These are phyloP conservation scores for Pterocles burchelli DNA, from an alignment of 2,113 vertebrate species.

Conservation along the genomic window DNA sequence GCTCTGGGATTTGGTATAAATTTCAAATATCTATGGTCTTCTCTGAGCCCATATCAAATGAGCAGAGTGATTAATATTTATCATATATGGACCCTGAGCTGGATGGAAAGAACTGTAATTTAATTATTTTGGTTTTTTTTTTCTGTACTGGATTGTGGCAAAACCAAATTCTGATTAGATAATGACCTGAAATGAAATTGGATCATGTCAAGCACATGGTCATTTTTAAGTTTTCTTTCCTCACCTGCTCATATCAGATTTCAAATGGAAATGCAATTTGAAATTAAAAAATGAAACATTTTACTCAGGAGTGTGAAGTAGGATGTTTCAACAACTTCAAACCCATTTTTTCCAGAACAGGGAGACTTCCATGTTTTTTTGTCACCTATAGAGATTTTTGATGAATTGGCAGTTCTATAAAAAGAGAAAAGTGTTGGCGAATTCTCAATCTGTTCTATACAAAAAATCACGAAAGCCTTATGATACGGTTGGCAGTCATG, in stretches of 20 bases:
- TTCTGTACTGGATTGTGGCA: background rate
- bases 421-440: background rate
- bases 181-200: background rate
- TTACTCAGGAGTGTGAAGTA: background rate
- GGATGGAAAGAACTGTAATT: background rate
- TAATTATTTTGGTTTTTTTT: background rate
- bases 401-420: conserved; percentile 15
- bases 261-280: background rate
- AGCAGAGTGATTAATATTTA: background rate
- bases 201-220: background rate
- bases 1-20: background rate
- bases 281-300: background rate
- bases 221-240: background rate
- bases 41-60: background rate
- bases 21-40: background rate
- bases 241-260: background rate
- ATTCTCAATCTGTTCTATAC: conserved; percentile 21
- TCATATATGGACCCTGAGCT: background rate
- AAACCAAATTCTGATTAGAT: background rate
- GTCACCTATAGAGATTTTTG: background rate
- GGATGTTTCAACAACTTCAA: background rate
- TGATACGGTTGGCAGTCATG: background rate
- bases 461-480: background rate
- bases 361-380: background rate
- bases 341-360: background rate